Conservation (phyloP, 2,888 invertebrate species). For the Diadegma fenestrale region DNA sequence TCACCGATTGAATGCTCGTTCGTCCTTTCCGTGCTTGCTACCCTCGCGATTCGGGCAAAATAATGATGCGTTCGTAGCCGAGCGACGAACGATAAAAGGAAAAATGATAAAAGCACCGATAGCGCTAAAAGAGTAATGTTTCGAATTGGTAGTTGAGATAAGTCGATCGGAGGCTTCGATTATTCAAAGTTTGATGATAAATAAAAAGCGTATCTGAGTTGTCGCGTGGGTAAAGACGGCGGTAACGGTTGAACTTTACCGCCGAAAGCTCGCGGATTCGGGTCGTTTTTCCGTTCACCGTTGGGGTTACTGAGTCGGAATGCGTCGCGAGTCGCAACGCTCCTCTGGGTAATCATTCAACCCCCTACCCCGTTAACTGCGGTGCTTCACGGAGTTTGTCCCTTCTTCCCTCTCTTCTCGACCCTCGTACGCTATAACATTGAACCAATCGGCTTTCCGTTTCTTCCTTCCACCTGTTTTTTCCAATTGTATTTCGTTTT, state of each 20-base stretch:
- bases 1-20: conserved; percentile 50
- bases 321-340: conserved; percentile 76
- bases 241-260: conserved; percentile 50
- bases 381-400: conserved; percentile 55
- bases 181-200: conserved; percentile 11
- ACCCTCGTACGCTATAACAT: conserved; percentile 55
- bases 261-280: conserved; percentile 61
- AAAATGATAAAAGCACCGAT: conserved; percentile 14
- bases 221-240: conserved; percentile 12
- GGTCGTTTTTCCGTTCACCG: conserved; percentile 68
- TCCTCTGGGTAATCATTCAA: conserved; percentile 81
- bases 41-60: conserved; percentile 3
- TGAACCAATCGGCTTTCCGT: conserved; percentile 73
- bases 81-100: neutral
- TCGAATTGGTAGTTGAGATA: neutral
- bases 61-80: neutral
- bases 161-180: neutral
- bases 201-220: neutral
- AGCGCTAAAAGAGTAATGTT: neutral
- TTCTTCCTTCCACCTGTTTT: conserved; percentile 37
- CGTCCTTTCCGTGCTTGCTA: conserved; percentile 55
- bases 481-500: conserved; percentile 35
- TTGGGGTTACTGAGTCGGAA: conserved; percentile 75
- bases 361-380: conserved; percentile 78
- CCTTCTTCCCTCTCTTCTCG: conserved; percentile 70